Conservation (phyloP, 23 tunicate genomes). For the Botrylloides violaceus region DNA sequence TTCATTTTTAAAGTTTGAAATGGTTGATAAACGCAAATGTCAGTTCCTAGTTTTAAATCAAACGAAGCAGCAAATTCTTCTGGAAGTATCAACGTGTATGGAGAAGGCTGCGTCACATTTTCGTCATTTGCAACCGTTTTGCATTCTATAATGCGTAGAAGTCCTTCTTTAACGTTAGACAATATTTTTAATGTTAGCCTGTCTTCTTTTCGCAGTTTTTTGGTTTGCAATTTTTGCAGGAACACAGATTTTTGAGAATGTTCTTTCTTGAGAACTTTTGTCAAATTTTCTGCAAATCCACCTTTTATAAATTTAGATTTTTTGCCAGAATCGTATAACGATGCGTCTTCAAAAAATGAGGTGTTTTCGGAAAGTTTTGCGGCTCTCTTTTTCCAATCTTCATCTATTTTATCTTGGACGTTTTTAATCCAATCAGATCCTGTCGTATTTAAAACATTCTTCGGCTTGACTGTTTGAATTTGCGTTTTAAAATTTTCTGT, state of each 20-base stretch:
- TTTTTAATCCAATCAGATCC: conserved; percentile 16
- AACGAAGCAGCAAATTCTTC: not conserved
- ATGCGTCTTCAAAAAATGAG: not conserved
- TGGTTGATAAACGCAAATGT: not conserved
- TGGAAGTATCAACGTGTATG: conserved; percentile 3
- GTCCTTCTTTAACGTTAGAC: conserved; percentile 5
- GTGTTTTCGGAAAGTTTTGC: not conserved
- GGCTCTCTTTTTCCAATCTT: conserved; percentile 16
- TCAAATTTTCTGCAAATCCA: conserved; percentile 4
- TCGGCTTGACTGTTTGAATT: not conserved
- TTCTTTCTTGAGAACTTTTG: conserved; percentile 1
- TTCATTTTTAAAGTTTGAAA: not conserved
- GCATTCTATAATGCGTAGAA: conserved; percentile 1
- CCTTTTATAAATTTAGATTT: conserved; percentile 9
- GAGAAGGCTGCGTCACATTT: not conserved
- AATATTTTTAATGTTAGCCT: not conserved
- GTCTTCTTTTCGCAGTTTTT: not conserved
- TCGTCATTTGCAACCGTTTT: not conserved
- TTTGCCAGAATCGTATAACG: conserved; percentile 22
- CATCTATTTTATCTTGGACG: conserved; percentile 16
- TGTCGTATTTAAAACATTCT: not conserved
- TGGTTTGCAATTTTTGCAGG: not conserved
- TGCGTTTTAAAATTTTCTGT: not conserved
- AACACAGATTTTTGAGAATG: conserved; percentile 2
- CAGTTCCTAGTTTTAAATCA: not conserved